Base-by-base conservation (phyloP, 2,888 invertebrate species). In the Pharmacophagus antenor region DNA sequence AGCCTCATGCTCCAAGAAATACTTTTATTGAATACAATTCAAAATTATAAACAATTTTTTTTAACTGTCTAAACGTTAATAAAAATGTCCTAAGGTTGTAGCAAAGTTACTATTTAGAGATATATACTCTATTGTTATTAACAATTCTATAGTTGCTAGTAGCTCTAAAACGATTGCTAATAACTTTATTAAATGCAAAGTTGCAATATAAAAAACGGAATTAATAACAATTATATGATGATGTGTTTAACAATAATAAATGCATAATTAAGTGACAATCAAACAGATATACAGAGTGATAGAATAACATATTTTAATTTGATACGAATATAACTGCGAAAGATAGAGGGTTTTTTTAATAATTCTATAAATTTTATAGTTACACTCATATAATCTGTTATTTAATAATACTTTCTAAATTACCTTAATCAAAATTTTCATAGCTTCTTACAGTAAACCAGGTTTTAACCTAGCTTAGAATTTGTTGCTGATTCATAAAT, bases 381-480 rank as follows among this genome's bases (percentile, higher is more conserved):
- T 55, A 55, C 37, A 21, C 20, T 8, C 31, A 58, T 37, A 41
- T 25, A 41, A 51, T 60, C 17, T 31, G 7, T 54, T 49, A 64
- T 63, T 64, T 64, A 66, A 63, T 64, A 63, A 67, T 64, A 67
- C 61, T 65, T 61, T 47, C 49, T 56, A 56, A 49, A 53, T 55
- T 57, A 64, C 54, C 50, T 59, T 59, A 62, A 48, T 62, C 56
- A 62, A 59, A 42, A 48, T 62, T 62, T 49, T 56, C 56, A 58
- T 63, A 65, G 57, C 58, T 61, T 65, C 62, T 66, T 65, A 65
- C 20, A 22, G 58, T 62, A 64, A 74, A 79, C 20, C 52, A 72
- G 65, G 27, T 57, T 71, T 74, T 72, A 79, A 75, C 70, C 75
- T 82, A 79, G 73, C 67, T 77, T 79, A 80, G 71, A 63, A 63